Base-by-base conservation (phyloP, 2,888 invertebrate genomes). In the Tupiocoris notatus region DNA sequence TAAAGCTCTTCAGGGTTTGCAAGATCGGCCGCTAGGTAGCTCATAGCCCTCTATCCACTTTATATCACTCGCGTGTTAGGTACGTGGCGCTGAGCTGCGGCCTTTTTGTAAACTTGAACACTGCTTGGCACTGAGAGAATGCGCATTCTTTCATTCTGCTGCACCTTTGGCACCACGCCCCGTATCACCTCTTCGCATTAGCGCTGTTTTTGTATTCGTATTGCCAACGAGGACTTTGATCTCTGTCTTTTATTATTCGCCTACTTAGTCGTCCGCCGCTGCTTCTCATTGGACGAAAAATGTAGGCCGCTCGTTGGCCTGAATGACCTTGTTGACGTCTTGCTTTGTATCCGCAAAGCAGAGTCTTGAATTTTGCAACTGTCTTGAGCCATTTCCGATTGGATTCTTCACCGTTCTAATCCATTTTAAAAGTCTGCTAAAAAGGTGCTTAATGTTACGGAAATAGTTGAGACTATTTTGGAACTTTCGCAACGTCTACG, bases 161-260 rank as follows among this genome's bases (percentile, higher is more conserved):
- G 65, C 65, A 65, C 65, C 65, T 65, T 24, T 25, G 39, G 65
- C 39, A 54, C 65, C 39, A 24, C 65, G 65, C 65, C 65, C 39
- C 54, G 54, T 9, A 16, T 54, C 54, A 54, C 12, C 54, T 7
- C 16, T 2, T 59, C 59, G 3, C n/a, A 18, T 6, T 59, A n/a
- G 59, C 2, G 7, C 59, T 6, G 59, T 22, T 18, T 12, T 62
- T 17, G 22, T 24, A n/a, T 23, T 23, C 22, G 64, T 24, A 22
- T 16, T 20, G 16, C 39, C 65, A 65, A 17, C 25, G 25, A 18
- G 6, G n/a, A 23, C 59, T 59, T 21, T 16, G 1, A 24, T n/a
- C 22, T 17, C 23, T 23, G 63, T n/a, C n/a, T n/a, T n/a, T n/a
- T n/a, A n/a, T 39, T 39, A 39, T 65, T 39, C 24, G 25, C 63